Percentiles rank a stretch among this genome's conserved stretches.
Evolutionary conservation across 2,797 vertebrate species (phyloP).

Genomic region (Microtus agrestis): DNA sequence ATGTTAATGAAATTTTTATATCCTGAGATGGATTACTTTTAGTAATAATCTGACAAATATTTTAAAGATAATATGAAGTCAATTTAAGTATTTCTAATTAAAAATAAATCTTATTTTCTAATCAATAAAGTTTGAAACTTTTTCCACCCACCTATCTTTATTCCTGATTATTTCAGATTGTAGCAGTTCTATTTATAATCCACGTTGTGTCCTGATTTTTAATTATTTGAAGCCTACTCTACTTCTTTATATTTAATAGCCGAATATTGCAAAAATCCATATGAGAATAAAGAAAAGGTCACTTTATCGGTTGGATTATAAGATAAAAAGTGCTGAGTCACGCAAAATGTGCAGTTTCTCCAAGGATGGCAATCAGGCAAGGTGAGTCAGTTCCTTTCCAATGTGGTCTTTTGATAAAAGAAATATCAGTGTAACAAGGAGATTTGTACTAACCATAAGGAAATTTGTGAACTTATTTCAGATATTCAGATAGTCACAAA

Average conservation of each 20-base stretch:
- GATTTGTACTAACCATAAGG: background rate
- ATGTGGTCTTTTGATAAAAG: constrained; percentile 8
- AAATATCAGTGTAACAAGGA: background rate
- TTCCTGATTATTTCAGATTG: constrained; percentile 13
- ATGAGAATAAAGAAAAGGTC: background rate
- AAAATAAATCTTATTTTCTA: background rate
- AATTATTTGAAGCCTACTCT: background rate
- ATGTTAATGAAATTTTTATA: background rate
- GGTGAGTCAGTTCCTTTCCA: background rate
- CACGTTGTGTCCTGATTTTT: background rate
- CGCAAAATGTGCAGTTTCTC: background rate
- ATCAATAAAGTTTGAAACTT: background rate
- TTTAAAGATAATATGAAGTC: background rate
- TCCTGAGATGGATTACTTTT: background rate
- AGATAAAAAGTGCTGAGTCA: background rate
- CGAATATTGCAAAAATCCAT: background rate
- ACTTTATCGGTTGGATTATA: constrained; percentile 23
- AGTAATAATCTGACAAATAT: background rate
- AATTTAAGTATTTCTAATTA: background rate
- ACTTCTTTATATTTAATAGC: background rate
- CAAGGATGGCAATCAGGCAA: background rate
- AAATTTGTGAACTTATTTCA: constrained; percentile 8
- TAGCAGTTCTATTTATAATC: background rate
- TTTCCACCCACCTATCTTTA: background rate
- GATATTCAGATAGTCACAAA: background rate